Evolutionary conservation across 2,113 vertebrate species (phyloP).

Genomic region (Atrichornis clamosus): DNA sequence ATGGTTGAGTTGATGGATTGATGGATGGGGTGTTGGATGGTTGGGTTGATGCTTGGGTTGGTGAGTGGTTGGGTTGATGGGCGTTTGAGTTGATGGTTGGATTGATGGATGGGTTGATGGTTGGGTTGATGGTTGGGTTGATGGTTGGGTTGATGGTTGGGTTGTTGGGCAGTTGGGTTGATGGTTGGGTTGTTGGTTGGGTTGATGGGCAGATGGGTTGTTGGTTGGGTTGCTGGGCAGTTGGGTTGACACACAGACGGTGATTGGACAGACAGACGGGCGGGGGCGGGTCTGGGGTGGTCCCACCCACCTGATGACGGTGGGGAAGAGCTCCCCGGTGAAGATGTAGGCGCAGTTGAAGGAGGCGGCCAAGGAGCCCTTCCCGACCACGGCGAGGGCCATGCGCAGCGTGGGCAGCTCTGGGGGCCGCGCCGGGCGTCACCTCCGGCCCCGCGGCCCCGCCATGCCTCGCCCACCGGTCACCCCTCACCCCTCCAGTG

Average conservation of each 20-base stretch:
- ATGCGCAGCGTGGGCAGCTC: slow-evolving; percentile 74
- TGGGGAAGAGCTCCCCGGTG: slow-evolving; percentile 68
- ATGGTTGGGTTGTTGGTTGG: too few relatives aligned
- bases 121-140: background rate
- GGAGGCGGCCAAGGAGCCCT: slow-evolving; percentile 78
- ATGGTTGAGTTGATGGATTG: too few relatives aligned
- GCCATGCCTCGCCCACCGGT: background rate
- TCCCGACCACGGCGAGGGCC: slow-evolving; percentile 77
- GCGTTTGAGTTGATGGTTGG: too few relatives aligned
- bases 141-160: background rate
- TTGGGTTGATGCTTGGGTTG: too few relatives aligned
- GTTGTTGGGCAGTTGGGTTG: background rate
- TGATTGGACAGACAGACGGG: rapidly evolving
- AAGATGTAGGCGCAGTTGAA: slow-evolving; percentile 77
- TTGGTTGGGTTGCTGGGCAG: too few relatives aligned
- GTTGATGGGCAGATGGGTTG: too few relatives aligned
- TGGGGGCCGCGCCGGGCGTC: background rate
- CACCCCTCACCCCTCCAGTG: rapidly evolving
- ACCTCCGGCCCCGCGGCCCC: background rate
- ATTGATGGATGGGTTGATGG: too few relatives aligned
- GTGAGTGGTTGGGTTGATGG: too few relatives aligned
- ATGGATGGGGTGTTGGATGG: too few relatives aligned
- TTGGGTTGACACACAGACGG: too few relatives aligned
- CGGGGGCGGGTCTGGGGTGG: rapidly evolving
- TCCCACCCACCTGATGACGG: slow-evolving; percentile 54